Conservation (phyloP, 2,888 invertebrate genomes). For the Zaprionus bogoriensis region DNA sequence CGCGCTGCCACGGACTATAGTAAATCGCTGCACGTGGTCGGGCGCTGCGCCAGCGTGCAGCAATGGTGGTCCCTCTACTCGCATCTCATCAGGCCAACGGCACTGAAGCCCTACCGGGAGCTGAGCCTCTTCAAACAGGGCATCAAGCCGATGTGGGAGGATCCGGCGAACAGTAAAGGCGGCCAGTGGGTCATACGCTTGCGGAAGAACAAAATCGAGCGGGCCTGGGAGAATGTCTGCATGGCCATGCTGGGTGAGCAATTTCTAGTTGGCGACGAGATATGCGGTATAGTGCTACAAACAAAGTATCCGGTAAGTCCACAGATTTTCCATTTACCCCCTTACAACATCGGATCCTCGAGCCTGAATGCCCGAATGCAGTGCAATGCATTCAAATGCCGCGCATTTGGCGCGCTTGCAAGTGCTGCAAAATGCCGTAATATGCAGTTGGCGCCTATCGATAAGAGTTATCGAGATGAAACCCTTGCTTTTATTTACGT, state of each 20-base stretch:
- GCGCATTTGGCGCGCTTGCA: constrained; percentile 1
- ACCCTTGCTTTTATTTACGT: not conserved
- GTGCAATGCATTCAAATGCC: constrained; percentile 8
- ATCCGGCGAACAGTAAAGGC: constrained; percentile 96
- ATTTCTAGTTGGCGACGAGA: constrained; percentile 99
- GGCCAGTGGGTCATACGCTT: constrained; percentile 99
- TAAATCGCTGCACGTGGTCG: constrained; percentile 91
- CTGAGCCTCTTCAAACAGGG: constrained; percentile 98
- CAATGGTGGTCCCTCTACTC: constrained; percentile 99
- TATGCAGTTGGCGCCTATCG: constrained; percentile 21
- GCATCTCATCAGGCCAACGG: constrained; percentile 94
- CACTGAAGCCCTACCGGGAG: constrained; percentile 95
- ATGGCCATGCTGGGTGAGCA: constrained; percentile 99
- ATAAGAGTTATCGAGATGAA: constrained; percentile 17
- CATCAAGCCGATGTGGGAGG: constrained; percentile 99
- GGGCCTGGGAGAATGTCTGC: constrained; percentile 99
- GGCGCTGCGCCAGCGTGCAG: constrained; percentile 95
- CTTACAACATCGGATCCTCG: not conserved
- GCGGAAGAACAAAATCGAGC: constrained; percentile 95
- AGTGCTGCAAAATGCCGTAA: constrained; percentile 46
- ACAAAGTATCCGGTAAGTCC: constrained; percentile 89
- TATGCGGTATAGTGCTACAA: constrained; percentile 98
- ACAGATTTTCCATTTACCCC: not conserved
- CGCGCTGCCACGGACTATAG: constrained; percentile 81
- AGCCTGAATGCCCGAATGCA: not conserved